Base-by-base conservation (phyloP, 2,113 vertebrate genomes). In the Herpailurus yagouaroundi region DNA sequence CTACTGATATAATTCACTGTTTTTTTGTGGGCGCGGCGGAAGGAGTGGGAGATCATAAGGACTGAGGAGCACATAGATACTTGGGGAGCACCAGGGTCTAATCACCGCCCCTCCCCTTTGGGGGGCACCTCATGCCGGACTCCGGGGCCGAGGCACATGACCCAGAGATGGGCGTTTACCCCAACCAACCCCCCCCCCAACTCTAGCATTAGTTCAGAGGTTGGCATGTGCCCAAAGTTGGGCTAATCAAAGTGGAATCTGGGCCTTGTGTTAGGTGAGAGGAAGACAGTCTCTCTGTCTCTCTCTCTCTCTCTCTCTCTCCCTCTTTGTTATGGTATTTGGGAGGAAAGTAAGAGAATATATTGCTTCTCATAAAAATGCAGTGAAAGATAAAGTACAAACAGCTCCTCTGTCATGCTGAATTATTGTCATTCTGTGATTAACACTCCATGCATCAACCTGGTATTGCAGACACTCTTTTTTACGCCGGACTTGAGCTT, bases 311-410 rank as follows among this genome's bases (percentile, higher is more conserved):
- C 55, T 63, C 60, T 18, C 16, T 64, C 41, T 52, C 11, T 82
- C 50, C 74, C 29, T 84, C 21, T 60, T 38, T 82, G 80, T 68
- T 64, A 27, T 23, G 57, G 52, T 57, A 80, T 79, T 27, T 7
- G 45, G 48, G 48, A 21, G 48, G 60, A 66, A 50, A 27, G 33
- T 27, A 80, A 95, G 41, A 92, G 82, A n/a, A 90, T 69, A 45
- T 41, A 83, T 74, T 79, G 55, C 23, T 84, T 50, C 73, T 85
- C 52, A 91, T 85, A 76, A 95, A 93, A 94, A 77, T 52, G 36
- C 25, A 60, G 50, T 57, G 31, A 60, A 71, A 64, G 31, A 88
- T 31, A 36, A 14, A 48, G 48, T 45, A 74, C 5, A 14, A 73
- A 77, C 15, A 64, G 31, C 19, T 45, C 19, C n/a, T 64, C 84